These are phyloP conservation scores for Sinocyclocheilus maitianheensis DNA, from an alignment of 2,113 vertebrate species.

Conservation along the genomic window DNA sequence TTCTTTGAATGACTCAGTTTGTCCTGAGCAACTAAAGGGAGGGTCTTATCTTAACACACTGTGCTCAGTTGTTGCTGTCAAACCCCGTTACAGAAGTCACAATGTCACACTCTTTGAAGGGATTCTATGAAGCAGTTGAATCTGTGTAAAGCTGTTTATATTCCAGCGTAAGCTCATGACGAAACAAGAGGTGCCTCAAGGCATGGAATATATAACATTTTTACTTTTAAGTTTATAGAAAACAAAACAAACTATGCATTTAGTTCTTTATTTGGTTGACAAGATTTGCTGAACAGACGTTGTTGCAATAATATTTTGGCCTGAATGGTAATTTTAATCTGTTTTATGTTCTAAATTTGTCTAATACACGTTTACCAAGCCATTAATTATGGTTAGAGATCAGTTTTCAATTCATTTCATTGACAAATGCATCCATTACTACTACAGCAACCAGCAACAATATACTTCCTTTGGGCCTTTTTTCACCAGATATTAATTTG, in stretches of 20 bases:
- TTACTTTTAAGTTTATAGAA: constrained; percentile 9
- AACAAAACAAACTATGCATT: constrained; percentile 76
- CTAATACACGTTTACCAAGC: background rate
- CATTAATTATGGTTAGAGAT: background rate
- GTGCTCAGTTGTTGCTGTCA: constrained; percentile 6
- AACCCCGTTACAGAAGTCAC: background rate
- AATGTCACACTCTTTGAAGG: background rate
- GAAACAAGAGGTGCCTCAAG: constrained; percentile 30
- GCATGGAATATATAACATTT: constrained; percentile 2
- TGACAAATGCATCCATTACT: constrained; percentile 4
- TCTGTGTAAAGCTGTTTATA: constrained; percentile 2
- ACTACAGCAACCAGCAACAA: background rate
- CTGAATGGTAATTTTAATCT: constrained; percentile 35
- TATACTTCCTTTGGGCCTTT: background rate
- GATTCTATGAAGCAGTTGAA: background rate
- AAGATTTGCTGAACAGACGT: constrained; percentile 56
- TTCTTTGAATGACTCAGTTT: background rate
- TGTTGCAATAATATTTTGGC: constrained; percentile 73
- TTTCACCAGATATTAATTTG: background rate
- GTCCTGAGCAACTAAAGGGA: background rate
- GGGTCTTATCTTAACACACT: background rate
- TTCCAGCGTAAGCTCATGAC: background rate
- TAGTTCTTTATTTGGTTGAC: constrained; percentile 59
- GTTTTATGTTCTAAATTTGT: constrained; percentile 35
- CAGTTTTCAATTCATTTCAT: background rate